Conservation (phyloP, 2,888 invertebrate genomes). For the Epicampocera succincta region DNA sequence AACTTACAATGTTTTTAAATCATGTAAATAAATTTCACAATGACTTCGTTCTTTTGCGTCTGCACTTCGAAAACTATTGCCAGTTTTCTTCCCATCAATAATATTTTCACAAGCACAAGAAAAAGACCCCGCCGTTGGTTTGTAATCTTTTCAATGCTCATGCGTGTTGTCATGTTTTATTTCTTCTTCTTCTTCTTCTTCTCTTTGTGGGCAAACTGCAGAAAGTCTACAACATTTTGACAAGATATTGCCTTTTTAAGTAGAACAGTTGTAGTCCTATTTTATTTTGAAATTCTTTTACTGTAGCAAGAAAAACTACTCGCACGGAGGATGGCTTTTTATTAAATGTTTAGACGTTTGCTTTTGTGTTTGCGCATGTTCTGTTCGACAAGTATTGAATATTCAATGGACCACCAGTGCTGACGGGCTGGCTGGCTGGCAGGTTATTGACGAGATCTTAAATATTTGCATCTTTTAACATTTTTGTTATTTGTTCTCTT, state of each 20-base stretch:
- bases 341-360: background rate
- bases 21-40: too few relatives aligned
- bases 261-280: slow-evolving; percentile 63
- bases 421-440: slow-evolving; percentile 38
- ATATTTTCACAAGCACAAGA: slow-evolving; percentile 8
- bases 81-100: slow-evolving; percentile 42
- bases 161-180: slow-evolving; percentile 60
- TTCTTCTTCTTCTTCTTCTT: slow-evolving; percentile 3
- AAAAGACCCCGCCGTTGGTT: slow-evolving; percentile 30
- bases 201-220: slow-evolving; percentile 22
- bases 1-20: too few relatives aligned
- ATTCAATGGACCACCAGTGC: slow-evolving; percentile 63
- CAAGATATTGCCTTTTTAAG: slow-evolving; percentile 52
- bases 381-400: slow-evolving; percentile 49
- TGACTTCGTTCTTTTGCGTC: too few relatives aligned
- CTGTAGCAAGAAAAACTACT: slow-evolving; percentile 3
- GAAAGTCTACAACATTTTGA: slow-evolving; percentile 36
- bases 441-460: slow-evolving; percentile 39
- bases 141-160: slow-evolving; percentile 34
- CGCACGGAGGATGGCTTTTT: background rate
- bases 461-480: slow-evolving; percentile 56
- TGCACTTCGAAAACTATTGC: too few relatives aligned
- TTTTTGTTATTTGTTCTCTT: slow-evolving; percentile 15
- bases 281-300: slow-evolving; percentile 9
- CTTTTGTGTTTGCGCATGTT: slow-evolving; percentile 11